Conservation (phyloP, 37 sponge, comb jelly and placozoan genomes). For the Dysidea cf. avara region DNA sequence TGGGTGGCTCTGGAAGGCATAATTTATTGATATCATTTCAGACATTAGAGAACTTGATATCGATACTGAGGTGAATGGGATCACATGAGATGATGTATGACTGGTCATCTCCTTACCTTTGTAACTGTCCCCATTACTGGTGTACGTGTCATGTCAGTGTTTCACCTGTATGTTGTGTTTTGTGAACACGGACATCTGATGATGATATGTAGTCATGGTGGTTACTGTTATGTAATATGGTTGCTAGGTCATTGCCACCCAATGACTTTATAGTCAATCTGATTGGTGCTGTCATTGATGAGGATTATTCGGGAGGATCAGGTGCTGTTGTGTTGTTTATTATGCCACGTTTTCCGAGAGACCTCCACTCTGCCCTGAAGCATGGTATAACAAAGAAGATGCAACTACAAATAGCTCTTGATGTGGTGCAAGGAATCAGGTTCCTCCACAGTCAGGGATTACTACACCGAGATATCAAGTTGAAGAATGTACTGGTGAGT, state of each 20-base stretch:
- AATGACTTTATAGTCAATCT: constrained; percentile 88
- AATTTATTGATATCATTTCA: no score
- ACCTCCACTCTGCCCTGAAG: constrained; percentile 93
- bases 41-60: no score
- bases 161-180: no score
- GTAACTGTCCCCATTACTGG: no score
- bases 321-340: constrained; percentile 84
- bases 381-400: no score
- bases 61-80: no score
- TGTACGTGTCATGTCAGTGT: no score
- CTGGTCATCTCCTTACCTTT: no score
- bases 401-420: constrained; percentile 91
- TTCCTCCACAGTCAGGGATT: constrained; percentile 96
- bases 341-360: constrained; percentile 91
- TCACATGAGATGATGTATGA: no score
- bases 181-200: neutral
- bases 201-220: neutral
- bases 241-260: constrained; percentile 84
- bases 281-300: constrained; percentile 86
- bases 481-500: constrained; percentile 97
- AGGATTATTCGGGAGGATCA: constrained; percentile 70
- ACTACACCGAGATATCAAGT: constrained; percentile 96
- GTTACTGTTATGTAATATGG: neutral
- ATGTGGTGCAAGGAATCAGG: constrained; percentile 92
- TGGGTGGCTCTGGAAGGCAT: no score